Conservation (phyloP, 2,888 invertebrate genomes). For the Furcula furcula region DNA sequence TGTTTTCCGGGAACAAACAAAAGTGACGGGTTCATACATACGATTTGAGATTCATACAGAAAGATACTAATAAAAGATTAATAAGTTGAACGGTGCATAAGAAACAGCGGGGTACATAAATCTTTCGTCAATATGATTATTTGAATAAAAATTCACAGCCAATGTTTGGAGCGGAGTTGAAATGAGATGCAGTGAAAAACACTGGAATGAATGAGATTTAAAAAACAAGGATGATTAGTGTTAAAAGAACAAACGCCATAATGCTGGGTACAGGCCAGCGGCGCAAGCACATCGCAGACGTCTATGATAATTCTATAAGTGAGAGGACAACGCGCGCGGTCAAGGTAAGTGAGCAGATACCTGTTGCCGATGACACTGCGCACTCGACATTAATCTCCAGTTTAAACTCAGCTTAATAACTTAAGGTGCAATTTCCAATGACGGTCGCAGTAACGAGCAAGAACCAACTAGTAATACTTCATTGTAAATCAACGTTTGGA, state of each 20-base stretch:
- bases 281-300: slow-evolving; percentile 38
- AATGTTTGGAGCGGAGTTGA: background rate
- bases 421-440: slow-evolving; percentile 44
- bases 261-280: slow-evolving; percentile 27
- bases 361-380: slow-evolving; percentile 59
- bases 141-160: slow-evolving; percentile 5
- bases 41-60: slow-evolving; percentile 48
- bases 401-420: slow-evolving; percentile 42
- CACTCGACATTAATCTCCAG: slow-evolving; percentile 58
- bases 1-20: slow-evolving; percentile 37
- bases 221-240: slow-evolving; percentile 9
- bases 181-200: background rate
- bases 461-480: slow-evolving; percentile 33
- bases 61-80: slow-evolving; percentile 19
- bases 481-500: slow-evolving; percentile 34
- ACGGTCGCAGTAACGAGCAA: slow-evolving; percentile 19
- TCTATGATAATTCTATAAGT: slow-evolving; percentile 57
- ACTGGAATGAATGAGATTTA: background rate
- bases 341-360: slow-evolving; percentile 71
- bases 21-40: slow-evolving; percentile 41
- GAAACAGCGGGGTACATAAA: slow-evolving; percentile 18
- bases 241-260: slow-evolving; percentile 29
- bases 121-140: slow-evolving; percentile 17
- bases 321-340: slow-evolving; percentile 73
- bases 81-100: slow-evolving; percentile 18